A percentile compares a stretch with the other conserved stretches of the same genome.
phyloP scores from a whole-genome alignment of 2,113 vertebrate species.

The Antechinus stuartii region DNA sequence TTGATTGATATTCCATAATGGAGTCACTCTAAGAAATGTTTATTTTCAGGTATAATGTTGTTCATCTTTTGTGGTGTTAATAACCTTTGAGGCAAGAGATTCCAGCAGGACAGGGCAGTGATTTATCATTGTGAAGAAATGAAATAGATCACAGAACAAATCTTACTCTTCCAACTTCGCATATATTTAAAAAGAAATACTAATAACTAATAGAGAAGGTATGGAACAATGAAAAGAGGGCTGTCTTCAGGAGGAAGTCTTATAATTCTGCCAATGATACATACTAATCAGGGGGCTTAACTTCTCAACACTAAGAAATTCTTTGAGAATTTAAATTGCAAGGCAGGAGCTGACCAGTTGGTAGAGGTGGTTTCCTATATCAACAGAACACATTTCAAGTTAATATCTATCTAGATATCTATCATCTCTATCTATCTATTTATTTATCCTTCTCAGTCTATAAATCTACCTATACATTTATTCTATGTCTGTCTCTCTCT shows the following conservation, averaged over 20 bases:
- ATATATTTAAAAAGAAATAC: neutral
- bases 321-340: neutral
- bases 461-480: no score
- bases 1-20: slow-evolving; percentile 81
- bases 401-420: neutral
- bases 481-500: no score
- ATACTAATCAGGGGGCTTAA: neutral
- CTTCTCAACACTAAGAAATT: neutral
- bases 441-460: neutral
- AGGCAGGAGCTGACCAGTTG: neutral
- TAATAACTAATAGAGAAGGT: neutral
- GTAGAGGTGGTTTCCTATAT: neutral
- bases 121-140: neutral
- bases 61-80: neutral
- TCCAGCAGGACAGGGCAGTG: neutral
- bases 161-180: neutral
- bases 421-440: neutral
- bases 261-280: neutral
- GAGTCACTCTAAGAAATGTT: neutral
- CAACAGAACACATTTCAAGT: neutral
- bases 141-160: neutral
- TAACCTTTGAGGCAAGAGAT: neutral
- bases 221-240: neutral
- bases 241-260: neutral
- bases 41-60: slow-evolving; percentile 53